Percentiles rank a stretch among this genome's conserved stretches.
Conservation (phyloP, 1,140 invertebrate genomes). For the Plodia interpunctella region DNA sequence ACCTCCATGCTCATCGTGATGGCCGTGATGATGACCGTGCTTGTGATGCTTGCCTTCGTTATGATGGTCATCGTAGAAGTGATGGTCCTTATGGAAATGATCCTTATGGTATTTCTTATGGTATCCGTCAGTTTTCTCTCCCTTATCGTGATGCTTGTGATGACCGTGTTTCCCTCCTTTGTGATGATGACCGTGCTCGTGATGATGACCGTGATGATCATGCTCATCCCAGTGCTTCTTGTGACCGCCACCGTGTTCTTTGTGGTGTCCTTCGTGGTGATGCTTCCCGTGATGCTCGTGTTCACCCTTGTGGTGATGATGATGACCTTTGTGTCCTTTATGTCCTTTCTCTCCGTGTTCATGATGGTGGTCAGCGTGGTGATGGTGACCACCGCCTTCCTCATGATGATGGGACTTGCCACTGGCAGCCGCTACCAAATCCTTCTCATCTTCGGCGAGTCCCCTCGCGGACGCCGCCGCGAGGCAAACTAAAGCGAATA, state of each 20-base stretch:
- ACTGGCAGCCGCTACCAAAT: slow-evolving; percentile 74
- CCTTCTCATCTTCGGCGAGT: slow-evolving; percentile 49
- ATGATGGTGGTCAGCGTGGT: slow-evolving; percentile 61
- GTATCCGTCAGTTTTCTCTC: slow-evolving; percentile 61
- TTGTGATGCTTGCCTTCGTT: slow-evolving; percentile 66
- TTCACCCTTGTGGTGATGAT: slow-evolving; percentile 65
- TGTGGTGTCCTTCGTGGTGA: slow-evolving; percentile 56
- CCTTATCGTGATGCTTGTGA: slow-evolving; percentile 64
- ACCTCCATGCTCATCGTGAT: slow-evolving; percentile 54
- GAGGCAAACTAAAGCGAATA: slow-evolving; percentile 53
- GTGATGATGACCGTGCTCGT: slow-evolving; percentile 64
- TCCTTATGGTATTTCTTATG: slow-evolving; percentile 72
- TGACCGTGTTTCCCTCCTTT: slow-evolving; percentile 65
- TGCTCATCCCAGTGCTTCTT: slow-evolving; percentile 65
- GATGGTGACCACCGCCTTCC: slow-evolving; percentile 78
- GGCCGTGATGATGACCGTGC: slow-evolving; percentile 60
- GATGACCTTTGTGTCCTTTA: slow-evolving; percentile 65
- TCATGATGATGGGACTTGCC: slow-evolving; percentile 81
- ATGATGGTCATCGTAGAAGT: slow-evolving; percentile 68
- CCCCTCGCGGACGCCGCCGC: slow-evolving; percentile 51
- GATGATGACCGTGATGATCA: slow-evolving; percentile 61
- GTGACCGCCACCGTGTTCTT: slow-evolving; percentile 57
- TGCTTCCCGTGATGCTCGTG: slow-evolving; percentile 59
- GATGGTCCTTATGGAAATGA: slow-evolving; percentile 65
- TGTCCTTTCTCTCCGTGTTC: slow-evolving; percentile 61